phyloP scores from a whole-genome alignment of 1,140 invertebrate species.

The Catajapyx aquilonaris region DNA sequence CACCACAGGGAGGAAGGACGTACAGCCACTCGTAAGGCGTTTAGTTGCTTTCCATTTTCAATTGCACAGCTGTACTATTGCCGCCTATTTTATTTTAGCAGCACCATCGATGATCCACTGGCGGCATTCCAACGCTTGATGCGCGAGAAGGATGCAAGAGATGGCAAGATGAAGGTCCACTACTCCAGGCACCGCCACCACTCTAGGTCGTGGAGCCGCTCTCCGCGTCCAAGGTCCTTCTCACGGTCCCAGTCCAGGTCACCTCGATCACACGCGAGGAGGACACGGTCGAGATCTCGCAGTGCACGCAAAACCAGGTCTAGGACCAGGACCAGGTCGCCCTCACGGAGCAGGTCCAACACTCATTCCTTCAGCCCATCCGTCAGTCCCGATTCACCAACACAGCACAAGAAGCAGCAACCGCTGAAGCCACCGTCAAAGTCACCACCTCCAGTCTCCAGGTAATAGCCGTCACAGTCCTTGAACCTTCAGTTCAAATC shows the following conservation, averaged over 20 bases:
- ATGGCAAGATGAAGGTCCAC: slow-evolving; percentile 35
- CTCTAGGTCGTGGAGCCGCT: slow-evolving; percentile 8
- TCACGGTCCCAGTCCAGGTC: slow-evolving; percentile 15
- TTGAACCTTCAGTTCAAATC: no score
- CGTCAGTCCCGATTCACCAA: slow-evolving; percentile 1
- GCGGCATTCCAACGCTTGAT: slow-evolving; percentile 68
- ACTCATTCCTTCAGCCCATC: slow-evolving; percentile 8
- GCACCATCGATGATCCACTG: slow-evolving; percentile 55
- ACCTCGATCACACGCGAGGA: slow-evolving; percentile 10
- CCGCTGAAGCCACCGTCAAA: no score
- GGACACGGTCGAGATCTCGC: slow-evolving; percentile 16
- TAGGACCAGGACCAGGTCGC: slow-evolving; percentile 7
- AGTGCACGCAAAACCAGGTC: slow-evolving; percentile 2
- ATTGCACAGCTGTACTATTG: no score
- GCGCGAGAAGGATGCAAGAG: slow-evolving; percentile 55
- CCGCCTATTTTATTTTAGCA: slow-evolving; percentile 18
- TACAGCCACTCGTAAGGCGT: no score
- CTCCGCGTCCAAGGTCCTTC: slow-evolving; percentile 9
- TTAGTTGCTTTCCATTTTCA: no score
- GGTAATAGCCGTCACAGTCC: no score
- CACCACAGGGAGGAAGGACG: no score
- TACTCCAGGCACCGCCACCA: slow-evolving; percentile 9
- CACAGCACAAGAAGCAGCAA: neutral
- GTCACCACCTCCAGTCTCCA: no score
- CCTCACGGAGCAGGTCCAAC: neutral